Base-by-base conservation (phyloP, 1,140 invertebrate species). In the Atta cephalotes region DNA sequence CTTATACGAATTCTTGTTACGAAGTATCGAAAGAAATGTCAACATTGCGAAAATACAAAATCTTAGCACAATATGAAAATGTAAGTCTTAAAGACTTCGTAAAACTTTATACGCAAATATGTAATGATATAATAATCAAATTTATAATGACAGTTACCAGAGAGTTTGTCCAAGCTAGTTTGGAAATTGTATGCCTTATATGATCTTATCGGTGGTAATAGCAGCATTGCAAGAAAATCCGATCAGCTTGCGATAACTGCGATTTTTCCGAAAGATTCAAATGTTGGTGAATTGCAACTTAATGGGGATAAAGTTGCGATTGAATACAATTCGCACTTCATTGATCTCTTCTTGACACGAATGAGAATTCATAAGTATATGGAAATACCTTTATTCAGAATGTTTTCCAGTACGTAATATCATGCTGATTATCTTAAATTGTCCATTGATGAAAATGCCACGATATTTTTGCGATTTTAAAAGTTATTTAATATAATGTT, bases 1-100 rank as follows among this genome's bases (percentile, higher is more conserved):
- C 94, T 31, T 95, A 93, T 31, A 93, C 94, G 0, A 91, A 94
- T 68, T 94, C 94, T 58, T 95, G 95, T 87, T 95, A 95, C 77
- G 92, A 94, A 90, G 91, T 88, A 39, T 95, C 95, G 6, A 93
- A 87, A 82, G 94, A 95, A 90, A 88, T 95, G 58, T 95, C 95
- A 3, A 95, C 94, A 3, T 90, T 95, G 7, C 91, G 95, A 68
- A 93, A 91, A 79, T 95, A 95, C 89, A 87, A 93, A 87, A 88
- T 93, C 39, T 79, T 87, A 39, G 84, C 92, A n/a, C 60, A 78
- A 53, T 91, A 93, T 65, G 92, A 94, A 91, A 94, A 95, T 81
- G 94, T 95, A 92, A 94, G 91, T 87, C 1, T 49, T 66, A 80
- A 66, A 35, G 1, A 45, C 3, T 81, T 35, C 1, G 7, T 21